Percentiles rank a stretch among this genome's conserved stretches.
Conservation (phyloP, 2,113 vertebrate species). For the Etia nguti region DNA sequence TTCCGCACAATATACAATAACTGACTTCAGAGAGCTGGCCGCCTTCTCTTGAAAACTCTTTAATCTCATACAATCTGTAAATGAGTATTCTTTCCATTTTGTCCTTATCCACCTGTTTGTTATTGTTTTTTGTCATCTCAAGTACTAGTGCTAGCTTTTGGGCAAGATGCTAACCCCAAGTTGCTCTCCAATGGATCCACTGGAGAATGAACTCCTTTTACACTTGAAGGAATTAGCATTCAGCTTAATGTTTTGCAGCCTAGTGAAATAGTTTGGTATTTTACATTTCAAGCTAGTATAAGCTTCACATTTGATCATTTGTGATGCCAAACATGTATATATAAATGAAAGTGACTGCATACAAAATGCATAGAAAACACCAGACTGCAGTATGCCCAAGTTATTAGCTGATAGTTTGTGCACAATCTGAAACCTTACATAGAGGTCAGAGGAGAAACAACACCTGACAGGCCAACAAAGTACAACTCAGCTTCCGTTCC, state of each 20-base stretch:
- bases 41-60: not conserved
- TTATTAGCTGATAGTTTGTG: not conserved
- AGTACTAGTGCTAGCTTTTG: not conserved
- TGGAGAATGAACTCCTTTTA: not conserved
- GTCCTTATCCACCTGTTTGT: fast-evolving
- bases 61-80: not conserved
- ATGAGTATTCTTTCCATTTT: not conserved
- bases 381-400: not conserved
- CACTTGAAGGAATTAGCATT: too few relatives aligned
- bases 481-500: constrained; percentile 50
- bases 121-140: not conserved
- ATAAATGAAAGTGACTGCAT: not conserved
- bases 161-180: not conserved
- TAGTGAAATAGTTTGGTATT: too few relatives aligned
- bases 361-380: not conserved
- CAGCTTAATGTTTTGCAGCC: not conserved
- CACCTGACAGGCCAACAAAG: constrained; percentile 67
- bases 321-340: not conserved
- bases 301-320: not conserved
- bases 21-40: not conserved
- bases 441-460: constrained; percentile 33
- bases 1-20: not conserved
- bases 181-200: not conserved
- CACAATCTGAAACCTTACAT: not conserved
- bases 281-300: too few relatives aligned